Conservation (phyloP, 2,113 vertebrate genomes). For the Hoplias malabaricus region DNA sequence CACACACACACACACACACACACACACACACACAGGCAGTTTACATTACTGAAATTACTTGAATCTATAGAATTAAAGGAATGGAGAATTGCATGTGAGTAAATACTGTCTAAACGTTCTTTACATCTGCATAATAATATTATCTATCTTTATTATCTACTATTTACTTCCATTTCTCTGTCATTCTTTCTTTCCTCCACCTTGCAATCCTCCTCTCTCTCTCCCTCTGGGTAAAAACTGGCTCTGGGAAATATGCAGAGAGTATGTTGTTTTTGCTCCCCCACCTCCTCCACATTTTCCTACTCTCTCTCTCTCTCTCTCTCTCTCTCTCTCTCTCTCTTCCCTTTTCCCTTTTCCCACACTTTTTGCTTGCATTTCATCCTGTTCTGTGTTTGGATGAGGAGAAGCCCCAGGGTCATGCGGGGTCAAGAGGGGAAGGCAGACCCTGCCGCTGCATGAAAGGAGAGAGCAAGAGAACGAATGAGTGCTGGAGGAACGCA, state of each 20-base stretch:
- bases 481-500: slow-evolving; percentile 24
- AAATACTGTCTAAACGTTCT: too few species aligned
- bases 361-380: slow-evolving; percentile 40
- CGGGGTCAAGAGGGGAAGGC: slow-evolving; percentile 33
- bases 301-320: slow-evolving; percentile 19
- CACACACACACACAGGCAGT: not conserved
- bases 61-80: too few species aligned
- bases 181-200: not conserved
- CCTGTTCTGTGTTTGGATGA: slow-evolving; percentile 7
- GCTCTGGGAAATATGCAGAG: slow-evolving; percentile 47
- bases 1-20: too few species aligned
- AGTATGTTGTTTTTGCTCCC: slow-evolving; percentile 34
- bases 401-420: slow-evolving; percentile 34
- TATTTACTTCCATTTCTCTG: not conserved
- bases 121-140: too few species aligned
- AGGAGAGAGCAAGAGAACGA: slow-evolving; percentile 27
- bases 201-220: not conserved
- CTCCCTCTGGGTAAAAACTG: slow-evolving; percentile 36
- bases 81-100: too few species aligned
- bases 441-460: not conserved
- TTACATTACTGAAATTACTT: too few species aligned
- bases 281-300: slow-evolving; percentile 41
- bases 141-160: too few species aligned
- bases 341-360: slow-evolving; percentile 34
- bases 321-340: slow-evolving; percentile 8